phyloP scores from a whole-genome alignment of 2,113 vertebrate species.

The Barbus barbus region DNA sequence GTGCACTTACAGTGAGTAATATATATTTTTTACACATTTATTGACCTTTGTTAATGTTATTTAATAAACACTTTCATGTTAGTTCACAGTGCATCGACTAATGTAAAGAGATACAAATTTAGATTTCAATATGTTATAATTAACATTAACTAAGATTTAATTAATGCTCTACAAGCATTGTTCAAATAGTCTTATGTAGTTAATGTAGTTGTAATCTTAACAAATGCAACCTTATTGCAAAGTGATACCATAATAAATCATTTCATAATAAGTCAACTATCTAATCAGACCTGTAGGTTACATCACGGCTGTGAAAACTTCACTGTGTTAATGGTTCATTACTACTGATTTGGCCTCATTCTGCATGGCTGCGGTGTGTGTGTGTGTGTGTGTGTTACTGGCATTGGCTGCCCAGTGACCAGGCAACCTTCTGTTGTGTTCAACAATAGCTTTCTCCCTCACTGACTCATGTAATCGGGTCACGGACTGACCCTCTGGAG shows the following conservation, averaged over 20 bases:
- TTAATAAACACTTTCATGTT: no score
- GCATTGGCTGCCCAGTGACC: constrained; percentile 16
- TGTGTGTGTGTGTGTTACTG: neutral
- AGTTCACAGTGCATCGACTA: no score
- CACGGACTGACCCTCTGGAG: constrained; percentile 10
- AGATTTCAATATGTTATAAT: no score
- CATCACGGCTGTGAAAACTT: neutral
- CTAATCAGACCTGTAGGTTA: neutral
- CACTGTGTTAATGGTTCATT: neutral
- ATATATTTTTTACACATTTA: no score
- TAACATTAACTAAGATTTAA: no score
- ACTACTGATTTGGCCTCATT: constrained; percentile 16
- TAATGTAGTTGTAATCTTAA: neutral
- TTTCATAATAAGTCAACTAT: neutral
- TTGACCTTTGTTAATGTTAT: no score
- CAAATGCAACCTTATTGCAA: neutral
- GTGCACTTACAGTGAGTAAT: no score
- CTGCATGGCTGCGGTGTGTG: neutral
- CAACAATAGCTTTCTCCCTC: constrained; percentile 17
- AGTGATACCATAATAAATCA: neutral
- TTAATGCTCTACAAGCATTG: neutral
- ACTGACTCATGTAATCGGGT: constrained; percentile 33
- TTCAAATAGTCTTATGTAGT: neutral
- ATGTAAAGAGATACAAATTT: no score
- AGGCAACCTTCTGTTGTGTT: constrained; percentile 25